Evolutionary conservation across 2,113 vertebrate genomes (phyloP), one percentile per base, ranked within the genome.

Genomic region (Neotragus moschatus): DNA sequence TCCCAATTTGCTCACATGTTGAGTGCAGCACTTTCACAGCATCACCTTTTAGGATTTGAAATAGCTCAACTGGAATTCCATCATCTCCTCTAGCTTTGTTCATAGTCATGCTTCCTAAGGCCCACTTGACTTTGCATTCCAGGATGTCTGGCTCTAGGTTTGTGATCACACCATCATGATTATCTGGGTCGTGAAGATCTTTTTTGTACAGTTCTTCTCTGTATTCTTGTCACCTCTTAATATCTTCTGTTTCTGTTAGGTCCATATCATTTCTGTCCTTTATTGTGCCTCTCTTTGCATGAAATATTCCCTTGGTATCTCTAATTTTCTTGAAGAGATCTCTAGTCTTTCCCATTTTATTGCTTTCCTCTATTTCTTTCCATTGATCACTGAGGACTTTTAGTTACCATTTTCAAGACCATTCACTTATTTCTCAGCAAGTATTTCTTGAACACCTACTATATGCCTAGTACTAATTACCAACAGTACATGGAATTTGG

Each of bases 361-460:
- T 70, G 19, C n/a, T 70, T 70, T 21, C n/a, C n/a, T 36, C n/a
- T 39, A 39, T 70, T 70, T 70, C n/a, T 39, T 70, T 70, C n/a
- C 66, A 70, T 70, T 70, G 66, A 70, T 70, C 19, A 39, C 66
- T 70, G n/a, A 39, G n/a, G 66, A 70, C 19, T 66, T 92, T 75
- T 70, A 49, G 16, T 84, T 75, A 95, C 2, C 3, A 12, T 86
- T 94, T 81, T 82, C 55, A 93, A 66, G 23, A 60, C 5, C 49
- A 58, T 33, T 84, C 25, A 45, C 13, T 93, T 80, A 73, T 43
- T 88, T 51, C 45, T 55, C 49, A 70, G 45, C 33, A 97, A 53
- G 30, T 66, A 88, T 91, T 96, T 97, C 53, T 10, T 82, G 63
- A 95, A 63, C 25, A 88, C 13, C n/a, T 77, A 84, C n/a, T 85